A percentile compares a stretch with the other conserved stretches of the same genome.
Evolutionary conservation across 2,113 vertebrate species (phyloP).

Genomic region (Antechinus stuartii): DNA sequence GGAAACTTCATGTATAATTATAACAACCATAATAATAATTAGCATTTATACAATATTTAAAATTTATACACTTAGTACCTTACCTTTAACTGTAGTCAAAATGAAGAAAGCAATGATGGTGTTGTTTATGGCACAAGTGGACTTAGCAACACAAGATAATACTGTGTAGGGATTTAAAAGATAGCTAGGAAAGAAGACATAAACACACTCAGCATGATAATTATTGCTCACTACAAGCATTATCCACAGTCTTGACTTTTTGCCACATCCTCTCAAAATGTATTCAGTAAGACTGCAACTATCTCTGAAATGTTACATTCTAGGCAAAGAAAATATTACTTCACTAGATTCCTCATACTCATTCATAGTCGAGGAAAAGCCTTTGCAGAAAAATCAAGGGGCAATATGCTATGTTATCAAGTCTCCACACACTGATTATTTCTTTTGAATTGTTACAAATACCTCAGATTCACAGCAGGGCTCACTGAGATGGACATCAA

Average conservation of each 20-base stretch:
- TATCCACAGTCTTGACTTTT: constrained; percentile 25
- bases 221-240: constrained; percentile 10
- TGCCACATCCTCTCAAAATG: constrained; percentile 50
- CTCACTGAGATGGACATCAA: neutral
- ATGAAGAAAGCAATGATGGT: constrained; percentile 93
- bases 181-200: constrained; percentile 88
- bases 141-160: constrained; percentile 98
- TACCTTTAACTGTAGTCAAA: constrained; percentile 95
- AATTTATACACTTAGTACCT: constrained; percentile 6
- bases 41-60: neutral
- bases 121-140: constrained; percentile 97
- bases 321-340: constrained; percentile 40
- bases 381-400: constrained; percentile 30
- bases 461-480: constrained; percentile 20
- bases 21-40: neutral
- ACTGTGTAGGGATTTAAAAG: constrained; percentile 97
- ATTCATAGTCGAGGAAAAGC: constrained; percentile 28
- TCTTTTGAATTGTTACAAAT: constrained; percentile 24
- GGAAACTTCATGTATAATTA: neutral
- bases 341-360: constrained; percentile 17
- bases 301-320: constrained; percentile 52
- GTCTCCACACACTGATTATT: constrained; percentile 1
- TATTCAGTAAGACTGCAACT: constrained; percentile 41
- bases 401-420: constrained; percentile 4
- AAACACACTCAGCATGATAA: constrained; percentile 58